phyloP scores from a whole-genome alignment of 1,140 invertebrate genomes.

The Drosophila quadrilineata region DNA sequence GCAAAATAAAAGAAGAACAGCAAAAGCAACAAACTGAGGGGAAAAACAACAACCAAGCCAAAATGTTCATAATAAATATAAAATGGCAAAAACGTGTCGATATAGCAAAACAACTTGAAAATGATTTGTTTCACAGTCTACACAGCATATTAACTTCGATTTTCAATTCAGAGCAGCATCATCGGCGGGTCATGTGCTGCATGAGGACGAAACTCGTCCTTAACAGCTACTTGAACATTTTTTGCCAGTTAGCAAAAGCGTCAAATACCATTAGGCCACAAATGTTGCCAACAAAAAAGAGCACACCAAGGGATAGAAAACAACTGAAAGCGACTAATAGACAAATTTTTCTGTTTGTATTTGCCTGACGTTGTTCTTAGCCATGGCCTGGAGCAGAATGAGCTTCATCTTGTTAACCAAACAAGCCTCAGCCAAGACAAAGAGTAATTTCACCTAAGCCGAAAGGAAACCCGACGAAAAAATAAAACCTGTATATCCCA shows the following conservation, averaged over 20 bases:
- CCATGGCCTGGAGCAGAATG: slow-evolving; percentile 54
- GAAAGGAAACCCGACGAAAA: slow-evolving; percentile 10
- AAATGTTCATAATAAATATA: slow-evolving; percentile 76
- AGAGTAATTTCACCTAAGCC: slow-evolving; percentile 19
- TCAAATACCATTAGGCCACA: slow-evolving; percentile 70
- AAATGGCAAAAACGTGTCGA: slow-evolving; percentile 81
- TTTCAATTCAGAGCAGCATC: slow-evolving; percentile 62
- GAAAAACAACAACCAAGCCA: slow-evolving; percentile 18
- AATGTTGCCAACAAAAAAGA: slow-evolving; percentile 51
- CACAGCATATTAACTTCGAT: slow-evolving; percentile 77
- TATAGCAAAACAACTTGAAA: slow-evolving; percentile 76
- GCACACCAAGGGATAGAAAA: background rate
- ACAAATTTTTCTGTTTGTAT: slow-evolving; percentile 35
- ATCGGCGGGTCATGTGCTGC: slow-evolving; percentile 23
- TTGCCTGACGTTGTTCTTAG: slow-evolving; percentile 74
- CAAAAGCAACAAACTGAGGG: too few relatives aligned
- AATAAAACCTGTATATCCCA: slow-evolving; percentile 5
- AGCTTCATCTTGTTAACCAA: slow-evolving; percentile 76
- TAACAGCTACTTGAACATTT: slow-evolving; percentile 49
- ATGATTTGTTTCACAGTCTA: slow-evolving; percentile 80
- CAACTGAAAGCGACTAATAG: slow-evolving; percentile 30
- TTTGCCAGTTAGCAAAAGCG: slow-evolving; percentile 63
- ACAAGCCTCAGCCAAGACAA: slow-evolving; percentile 67
- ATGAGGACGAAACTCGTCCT: slow-evolving; percentile 9
- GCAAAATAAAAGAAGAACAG: slow-evolving; percentile 12